phyloP scores from a whole-genome alignment of 2,113 vertebrate genomes.

The Lasiurus borealis region DNA sequence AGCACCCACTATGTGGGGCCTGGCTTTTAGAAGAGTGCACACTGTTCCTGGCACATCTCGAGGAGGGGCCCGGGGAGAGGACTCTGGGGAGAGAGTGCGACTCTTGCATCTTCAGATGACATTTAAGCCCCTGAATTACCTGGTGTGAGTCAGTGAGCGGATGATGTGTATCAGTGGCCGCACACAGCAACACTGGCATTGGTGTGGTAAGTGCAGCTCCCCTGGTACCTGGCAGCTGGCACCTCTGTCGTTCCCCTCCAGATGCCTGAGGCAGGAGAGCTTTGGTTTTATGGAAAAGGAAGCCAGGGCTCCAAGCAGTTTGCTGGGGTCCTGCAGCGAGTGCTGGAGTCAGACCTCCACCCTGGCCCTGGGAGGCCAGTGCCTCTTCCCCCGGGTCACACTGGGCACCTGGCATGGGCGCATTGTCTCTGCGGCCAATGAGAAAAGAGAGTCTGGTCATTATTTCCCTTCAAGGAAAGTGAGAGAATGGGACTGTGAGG shows the following conservation, averaged over 20 bases:
- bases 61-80: not conserved
- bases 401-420: not conserved
- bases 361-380: not conserved
- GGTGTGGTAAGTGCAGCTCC: not conserved
- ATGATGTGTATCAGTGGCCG: too few species aligned
- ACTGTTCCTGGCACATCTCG: too few species aligned
- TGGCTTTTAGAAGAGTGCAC: too few species aligned
- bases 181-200: rapidly evolving
- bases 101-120: not conserved
- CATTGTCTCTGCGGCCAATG: not conserved
- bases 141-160: not conserved
- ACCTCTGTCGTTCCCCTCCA: not conserved
- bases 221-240: too few species aligned
- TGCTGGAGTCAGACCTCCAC: not conserved
- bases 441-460: not conserved
- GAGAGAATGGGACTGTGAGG: not conserved
- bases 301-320: not conserved
- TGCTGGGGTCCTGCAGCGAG: not conserved
- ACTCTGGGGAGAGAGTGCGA: too few species aligned
- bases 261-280: not conserved
- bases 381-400: not conserved
- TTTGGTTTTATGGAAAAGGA: not conserved
- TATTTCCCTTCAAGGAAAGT: not conserved
- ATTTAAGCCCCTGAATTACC: not conserved
- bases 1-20: too few species aligned